Percentiles rank a stretch among this genome's conserved stretches.
Evolutionary conservation across 2,888 invertebrate genomes (phyloP).

Genomic region (Catocala sponsa): DNA sequence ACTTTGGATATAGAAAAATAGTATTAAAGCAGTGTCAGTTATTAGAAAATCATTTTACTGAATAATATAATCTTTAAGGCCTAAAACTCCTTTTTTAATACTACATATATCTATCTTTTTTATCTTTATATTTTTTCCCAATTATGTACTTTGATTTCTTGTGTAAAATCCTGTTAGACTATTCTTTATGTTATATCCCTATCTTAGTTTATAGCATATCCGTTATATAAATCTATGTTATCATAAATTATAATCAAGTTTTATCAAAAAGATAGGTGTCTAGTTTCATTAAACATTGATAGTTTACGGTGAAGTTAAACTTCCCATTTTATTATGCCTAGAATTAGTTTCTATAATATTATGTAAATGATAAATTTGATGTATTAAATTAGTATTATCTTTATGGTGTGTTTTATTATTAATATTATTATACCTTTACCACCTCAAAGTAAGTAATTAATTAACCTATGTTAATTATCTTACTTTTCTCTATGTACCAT

Average conservation of each 20-base stretch:
- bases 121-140: background rate
- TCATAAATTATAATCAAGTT: slow-evolving; percentile 53
- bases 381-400: slow-evolving; percentile 84
- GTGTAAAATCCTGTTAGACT: background rate
- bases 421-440: slow-evolving; percentile 5
- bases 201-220: slow-evolving; percentile 73
- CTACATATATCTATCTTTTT: background rate
- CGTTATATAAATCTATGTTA: slow-evolving; percentile 50
- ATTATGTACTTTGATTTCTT: background rate
- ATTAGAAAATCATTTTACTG: slow-evolving; percentile 17
- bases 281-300: slow-evolving; percentile 59
- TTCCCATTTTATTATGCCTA: slow-evolving; percentile 72
- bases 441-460: background rate
- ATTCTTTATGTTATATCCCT: slow-evolving; percentile 2
- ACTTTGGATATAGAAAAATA: slow-evolving; percentile 61
- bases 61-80: slow-evolving; percentile 51
- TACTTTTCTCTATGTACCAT: background rate
- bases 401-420: slow-evolving; percentile 31
- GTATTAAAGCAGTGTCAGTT: slow-evolving; percentile 55
- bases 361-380: slow-evolving; percentile 80
- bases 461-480: too few relatives aligned
- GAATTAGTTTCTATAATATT: slow-evolving; percentile 69
- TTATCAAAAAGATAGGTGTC: slow-evolving; percentile 51
- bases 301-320: slow-evolving; percentile 74
- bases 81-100: slow-evolving; percentile 52